Percentiles rank a stretch among this genome's conserved stretches.
Conservation (phyloP, 2,113 vertebrate species). For the Phalacrocorax carbo region DNA sequence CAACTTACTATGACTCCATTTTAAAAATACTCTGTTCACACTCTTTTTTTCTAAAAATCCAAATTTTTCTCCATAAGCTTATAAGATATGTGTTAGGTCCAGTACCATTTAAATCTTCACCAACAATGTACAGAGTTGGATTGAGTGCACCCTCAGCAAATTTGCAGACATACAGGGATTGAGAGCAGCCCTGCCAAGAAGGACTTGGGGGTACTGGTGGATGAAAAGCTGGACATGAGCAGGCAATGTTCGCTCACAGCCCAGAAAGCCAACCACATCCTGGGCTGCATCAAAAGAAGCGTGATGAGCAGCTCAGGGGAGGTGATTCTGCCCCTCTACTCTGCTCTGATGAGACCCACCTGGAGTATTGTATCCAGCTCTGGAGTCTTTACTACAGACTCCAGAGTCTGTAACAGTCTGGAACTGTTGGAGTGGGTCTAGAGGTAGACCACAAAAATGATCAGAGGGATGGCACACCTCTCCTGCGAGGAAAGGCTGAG, state of each 20-base stretch:
- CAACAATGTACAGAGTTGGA: too few species aligned
- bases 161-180: not conserved
- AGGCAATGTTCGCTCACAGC: not conserved
- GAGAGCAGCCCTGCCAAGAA: not conserved
- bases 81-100: not conserved
- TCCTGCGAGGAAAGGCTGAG: not conserved
- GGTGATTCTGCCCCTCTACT: not conserved
- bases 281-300: not conserved
- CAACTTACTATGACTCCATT: not conserved
- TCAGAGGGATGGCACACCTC: not conserved
- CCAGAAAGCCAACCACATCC: too few species aligned
- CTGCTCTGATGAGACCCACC: not conserved
- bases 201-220: not conserved
- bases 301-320: not conserved
- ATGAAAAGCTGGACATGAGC: not conserved
- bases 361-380: not conserved
- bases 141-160: not conserved
- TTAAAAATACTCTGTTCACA: not conserved
- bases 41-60: not conserved
- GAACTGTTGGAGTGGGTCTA: too few species aligned
- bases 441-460: not conserved
- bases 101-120: not conserved
- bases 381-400: too few species aligned
- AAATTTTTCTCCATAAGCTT: not conserved
- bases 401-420: too few species aligned